phyloP scores from a whole-genome alignment of 2,888 invertebrate genomes.

The Drosophila helvetica region DNA sequence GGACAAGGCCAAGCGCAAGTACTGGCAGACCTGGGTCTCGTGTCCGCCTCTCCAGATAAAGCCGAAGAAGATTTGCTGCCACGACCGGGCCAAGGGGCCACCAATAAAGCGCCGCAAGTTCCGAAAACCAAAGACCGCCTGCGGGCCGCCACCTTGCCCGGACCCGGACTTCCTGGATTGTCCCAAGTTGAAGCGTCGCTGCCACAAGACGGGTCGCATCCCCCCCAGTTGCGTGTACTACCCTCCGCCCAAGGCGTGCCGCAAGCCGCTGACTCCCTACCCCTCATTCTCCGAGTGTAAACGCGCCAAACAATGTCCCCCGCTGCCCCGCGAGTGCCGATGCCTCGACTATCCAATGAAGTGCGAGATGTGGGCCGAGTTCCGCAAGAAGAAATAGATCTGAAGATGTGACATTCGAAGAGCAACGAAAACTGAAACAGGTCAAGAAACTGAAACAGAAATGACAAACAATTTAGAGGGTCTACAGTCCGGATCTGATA shows the following conservation, averaged over 20 bases:
- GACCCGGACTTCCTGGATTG: background rate
- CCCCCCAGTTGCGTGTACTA: conserved; percentile 43
- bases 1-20: conserved; percentile 76
- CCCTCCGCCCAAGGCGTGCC: conserved; percentile 28
- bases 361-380: conserved; percentile 63
- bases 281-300: conserved; percentile 62
- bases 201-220: conserved; percentile 54
- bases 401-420: background rate
- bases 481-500: background rate
- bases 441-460: background rate
- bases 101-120: conserved; percentile 58
- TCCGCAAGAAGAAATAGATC: conserved; percentile 36
- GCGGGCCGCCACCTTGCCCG: conserved; percentile 10
- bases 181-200: conserved; percentile 46
- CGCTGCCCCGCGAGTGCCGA: conserved; percentile 58
- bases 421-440: background rate
- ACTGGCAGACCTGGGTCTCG: conserved; percentile 81
- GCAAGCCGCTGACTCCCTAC: conserved; percentile 63
- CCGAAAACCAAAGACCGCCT: conserved; percentile 55
- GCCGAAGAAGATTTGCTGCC: conserved; percentile 68
- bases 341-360: conserved; percentile 57
- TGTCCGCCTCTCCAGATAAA: conserved; percentile 72
- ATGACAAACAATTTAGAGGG: background rate
- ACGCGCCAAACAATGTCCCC: conserved; percentile 20
- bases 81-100: conserved; percentile 44